Evolutionary conservation across 2,113 vertebrate species (phyloP).

Genomic region (Buteo buteo): DNA sequence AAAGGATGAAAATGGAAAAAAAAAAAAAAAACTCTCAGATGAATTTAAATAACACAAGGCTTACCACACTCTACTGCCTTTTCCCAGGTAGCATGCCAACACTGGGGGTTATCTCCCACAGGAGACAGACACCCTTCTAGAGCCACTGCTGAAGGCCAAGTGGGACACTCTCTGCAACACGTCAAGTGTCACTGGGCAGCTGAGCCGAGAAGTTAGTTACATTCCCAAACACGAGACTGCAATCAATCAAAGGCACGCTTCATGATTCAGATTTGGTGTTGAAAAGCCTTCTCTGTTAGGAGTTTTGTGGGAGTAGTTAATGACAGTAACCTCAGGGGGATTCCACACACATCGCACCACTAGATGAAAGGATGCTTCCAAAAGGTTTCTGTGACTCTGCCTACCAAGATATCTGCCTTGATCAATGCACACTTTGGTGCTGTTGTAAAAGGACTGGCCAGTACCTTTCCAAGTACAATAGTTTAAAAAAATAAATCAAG

Average conservation of each 20-base stretch:
- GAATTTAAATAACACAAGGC: neutral
- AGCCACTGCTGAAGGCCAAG: neutral
- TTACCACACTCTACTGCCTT: neutral
- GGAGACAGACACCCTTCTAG: neutral
- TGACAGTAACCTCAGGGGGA: neutral
- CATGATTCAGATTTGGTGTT: neutral
- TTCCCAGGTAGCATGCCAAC: neutral
- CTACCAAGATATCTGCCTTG: neutral
- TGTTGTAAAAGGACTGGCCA: neutral
- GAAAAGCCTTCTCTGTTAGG: neutral
- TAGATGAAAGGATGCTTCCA: neutral
- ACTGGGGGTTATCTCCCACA: neutral
- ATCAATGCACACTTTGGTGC: neutral
- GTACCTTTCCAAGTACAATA: neutral
- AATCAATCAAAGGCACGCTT: neutral
- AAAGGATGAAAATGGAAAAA: neutral
- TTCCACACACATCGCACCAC: neutral
- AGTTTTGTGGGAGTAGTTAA: neutral
- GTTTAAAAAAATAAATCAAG: neutral
- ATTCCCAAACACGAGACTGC: neutral
- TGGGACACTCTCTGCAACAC: neutral
- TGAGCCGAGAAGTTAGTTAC: neutral
- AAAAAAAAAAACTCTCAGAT: fast-evolving
- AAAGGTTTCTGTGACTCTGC: neutral
- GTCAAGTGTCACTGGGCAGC: neutral